Base-by-base conservation (phyloP, 2,888 invertebrate genomes). In the Ganaspis brasiliensis region DNA sequence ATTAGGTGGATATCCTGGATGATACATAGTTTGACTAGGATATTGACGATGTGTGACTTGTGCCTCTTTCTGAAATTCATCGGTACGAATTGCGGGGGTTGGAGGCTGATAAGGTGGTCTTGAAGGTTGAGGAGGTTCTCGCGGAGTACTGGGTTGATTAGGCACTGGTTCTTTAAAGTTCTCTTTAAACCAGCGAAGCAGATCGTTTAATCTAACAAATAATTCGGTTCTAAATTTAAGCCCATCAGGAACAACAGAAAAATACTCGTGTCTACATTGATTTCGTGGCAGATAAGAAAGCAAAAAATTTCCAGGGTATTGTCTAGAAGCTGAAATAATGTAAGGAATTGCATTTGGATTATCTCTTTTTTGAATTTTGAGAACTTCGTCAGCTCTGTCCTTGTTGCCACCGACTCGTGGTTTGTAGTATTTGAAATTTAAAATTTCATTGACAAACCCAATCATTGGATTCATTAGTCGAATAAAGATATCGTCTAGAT, bases 401-500 rank as follows among this genome's bases (percentile, higher is more conserved):
- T 96, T 95, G 86, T 95, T 94, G 2, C 97, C 97, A 0, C 95
- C 95, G 73, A 95, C 94, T 37, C 95, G 94, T 52, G 95, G 94
- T 83, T 95, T 94, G 92, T 96, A 98, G 91, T 98, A 98, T 89
- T 98, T 98, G 92, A 98, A 98, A 59, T 95, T 94, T 74, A 98
- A 92, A 56, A 99, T 93, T 89, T 99, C 99, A 5, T 98, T 94
- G 0, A 97, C 98, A 88, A 96, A 96, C 0, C 96, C 94, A 0
- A 98, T 98, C 98, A 99, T 98, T 0, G 99, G 99, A 77, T 97
- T 98, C 6, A 99, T 96, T 92, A 98, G 95, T 40, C 19, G 35
- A 0, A 99, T 98, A 75, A 99, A 97, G 79, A 99, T 99, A 95
- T 99, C 99, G 92, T 99, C 99, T 56, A 99, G 92, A 92, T 99